phyloP scores from a whole-genome alignment of 1,140 invertebrate species.

The Hermetia illucens region DNA sequence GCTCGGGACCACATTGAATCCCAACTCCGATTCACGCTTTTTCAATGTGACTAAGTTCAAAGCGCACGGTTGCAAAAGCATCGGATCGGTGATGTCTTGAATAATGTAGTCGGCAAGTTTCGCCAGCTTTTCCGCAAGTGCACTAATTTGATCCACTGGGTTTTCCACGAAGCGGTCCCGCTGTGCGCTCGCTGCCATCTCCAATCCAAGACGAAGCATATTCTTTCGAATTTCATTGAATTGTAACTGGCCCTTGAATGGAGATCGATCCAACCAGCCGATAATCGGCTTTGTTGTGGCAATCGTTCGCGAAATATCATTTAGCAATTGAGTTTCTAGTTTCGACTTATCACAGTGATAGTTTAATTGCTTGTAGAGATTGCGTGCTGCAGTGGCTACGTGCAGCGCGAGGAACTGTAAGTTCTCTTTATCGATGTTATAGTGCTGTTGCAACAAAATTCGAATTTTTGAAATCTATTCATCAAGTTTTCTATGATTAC shows the following conservation, averaged over 20 bases:
- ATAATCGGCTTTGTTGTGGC: constrained; percentile 72
- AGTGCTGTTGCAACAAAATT: constrained; percentile 50
- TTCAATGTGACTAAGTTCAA: constrained; percentile 75
- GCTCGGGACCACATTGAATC: constrained; percentile 72
- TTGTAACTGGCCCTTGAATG: constrained; percentile 25
- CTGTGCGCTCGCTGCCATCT: constrained; percentile 76
- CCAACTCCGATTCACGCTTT: constrained; percentile 62
- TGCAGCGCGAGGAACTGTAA: constrained; percentile 74
- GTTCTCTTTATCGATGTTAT: constrained; percentile 80
- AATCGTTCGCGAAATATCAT: constrained; percentile 70
- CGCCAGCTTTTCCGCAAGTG: constrained; percentile 53
- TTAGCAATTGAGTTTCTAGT: constrained; percentile 66
- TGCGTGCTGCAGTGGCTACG: constrained; percentile 67
- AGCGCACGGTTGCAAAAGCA: constrained; percentile 75
- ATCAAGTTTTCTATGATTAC: constrained; percentile 18
- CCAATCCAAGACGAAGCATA: constrained; percentile 62
- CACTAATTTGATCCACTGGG: constrained; percentile 48
- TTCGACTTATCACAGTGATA: constrained; percentile 43
- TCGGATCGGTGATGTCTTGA: constrained; percentile 72
- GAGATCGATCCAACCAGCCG: constrained; percentile 71
- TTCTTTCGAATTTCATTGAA: constrained; percentile 31
- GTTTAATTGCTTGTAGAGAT: constrained; percentile 53
- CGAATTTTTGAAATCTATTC: background rate
- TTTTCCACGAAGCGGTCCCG: constrained; percentile 73
- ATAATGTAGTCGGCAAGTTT: constrained; percentile 75